Evolutionary conservation across 2,797 vertebrate genomes (phyloP).

Genomic region (Rhinoraja longicauda): DNA sequence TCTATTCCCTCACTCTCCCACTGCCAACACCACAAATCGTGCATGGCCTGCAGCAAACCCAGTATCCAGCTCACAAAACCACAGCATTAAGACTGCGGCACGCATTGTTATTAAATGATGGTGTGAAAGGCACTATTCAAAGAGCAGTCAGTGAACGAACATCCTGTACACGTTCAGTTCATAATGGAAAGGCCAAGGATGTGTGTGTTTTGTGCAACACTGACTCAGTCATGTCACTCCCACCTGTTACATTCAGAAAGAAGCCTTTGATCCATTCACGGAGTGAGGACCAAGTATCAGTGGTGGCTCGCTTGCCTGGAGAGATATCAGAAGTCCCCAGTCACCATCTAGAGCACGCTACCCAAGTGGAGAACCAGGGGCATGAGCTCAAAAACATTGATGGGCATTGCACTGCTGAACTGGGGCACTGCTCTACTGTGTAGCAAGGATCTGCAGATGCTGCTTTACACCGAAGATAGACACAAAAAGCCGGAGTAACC

Average conservation of each 20-base stretch:
- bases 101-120: not conserved
- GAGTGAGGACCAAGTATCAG: not conserved
- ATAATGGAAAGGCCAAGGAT: not conserved
- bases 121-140: not conserved
- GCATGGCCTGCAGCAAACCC: not conserved
- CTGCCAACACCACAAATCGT: not conserved
- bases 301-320: not conserved
- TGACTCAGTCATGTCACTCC: not conserved
- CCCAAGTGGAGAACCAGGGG: not conserved
- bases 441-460: too few species aligned
- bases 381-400: too few species aligned
- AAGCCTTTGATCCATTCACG: not conserved
- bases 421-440: too few species aligned
- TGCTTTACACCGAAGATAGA: too few species aligned
- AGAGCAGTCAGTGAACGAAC: not conserved
- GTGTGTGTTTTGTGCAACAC: not conserved
- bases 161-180: not conserved
- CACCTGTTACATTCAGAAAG: not conserved
- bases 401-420: too few species aligned
- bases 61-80: not conserved
- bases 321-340: not conserved
- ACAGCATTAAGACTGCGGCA: not conserved
- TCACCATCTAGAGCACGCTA: not conserved
- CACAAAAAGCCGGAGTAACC: too few species aligned
- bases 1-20: not conserved